Evolutionary conservation across 2,113 vertebrate genomes (phyloP).

Genomic region (Electrona antarctica): DNA sequence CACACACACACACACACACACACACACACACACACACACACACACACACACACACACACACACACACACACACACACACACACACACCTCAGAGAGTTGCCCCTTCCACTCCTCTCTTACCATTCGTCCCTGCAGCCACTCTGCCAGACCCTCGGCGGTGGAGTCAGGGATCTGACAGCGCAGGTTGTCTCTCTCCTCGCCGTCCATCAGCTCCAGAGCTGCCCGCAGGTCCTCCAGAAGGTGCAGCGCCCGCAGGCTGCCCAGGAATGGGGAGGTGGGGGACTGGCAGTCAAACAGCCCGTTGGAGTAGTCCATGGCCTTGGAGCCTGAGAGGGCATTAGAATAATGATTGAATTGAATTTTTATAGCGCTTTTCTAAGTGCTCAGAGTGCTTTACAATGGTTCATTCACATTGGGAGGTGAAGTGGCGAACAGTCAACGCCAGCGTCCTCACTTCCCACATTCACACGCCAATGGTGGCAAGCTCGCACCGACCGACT

Average conservation of each 20-base stretch:
- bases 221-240: constrained; percentile 92
- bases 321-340: constrained; percentile 84
- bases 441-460: too few species aligned
- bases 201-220: constrained; percentile 91
- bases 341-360: too few species aligned
- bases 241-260: constrained; percentile 89
- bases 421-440: too few species aligned
- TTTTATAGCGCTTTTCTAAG: too few species aligned
- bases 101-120: constrained; percentile 61
- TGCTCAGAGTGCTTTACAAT: too few species aligned
- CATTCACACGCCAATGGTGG: too few species aligned
- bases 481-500: too few species aligned
- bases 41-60: too few species aligned
- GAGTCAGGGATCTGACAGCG: constrained; percentile 92
- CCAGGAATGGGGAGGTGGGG: constrained; percentile 92
- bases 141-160: constrained; percentile 84
- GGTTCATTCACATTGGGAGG: too few species aligned
- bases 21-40: not conserved
- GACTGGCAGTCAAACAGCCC: constrained; percentile 98
- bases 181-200: constrained; percentile 88
- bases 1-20: not conserved
- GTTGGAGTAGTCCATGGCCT: constrained; percentile 95
- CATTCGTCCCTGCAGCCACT: constrained; percentile 93
- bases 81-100: too few species aligned
- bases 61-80: too few species aligned